Evolutionary conservation across 1,140 invertebrate genomes (phyloP).

Genomic region (Panagrolaimus sp.): DNA sequence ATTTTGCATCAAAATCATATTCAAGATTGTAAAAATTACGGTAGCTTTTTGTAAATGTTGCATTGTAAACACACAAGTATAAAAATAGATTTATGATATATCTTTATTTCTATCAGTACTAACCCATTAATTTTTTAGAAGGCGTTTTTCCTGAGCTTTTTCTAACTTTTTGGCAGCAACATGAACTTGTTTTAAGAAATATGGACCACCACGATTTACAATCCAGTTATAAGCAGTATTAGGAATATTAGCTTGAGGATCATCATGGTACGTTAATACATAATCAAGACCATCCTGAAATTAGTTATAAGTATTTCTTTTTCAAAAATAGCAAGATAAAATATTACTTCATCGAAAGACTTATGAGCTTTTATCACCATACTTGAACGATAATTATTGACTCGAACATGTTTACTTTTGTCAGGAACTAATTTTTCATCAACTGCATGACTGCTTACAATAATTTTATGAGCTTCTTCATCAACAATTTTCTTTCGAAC

Average conservation of each 20-base stretch:
- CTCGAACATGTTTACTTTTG: conserved; percentile 28
- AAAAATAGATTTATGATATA: too few species aligned
- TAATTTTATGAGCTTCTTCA: conserved; percentile 23
- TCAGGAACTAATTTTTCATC: conserved; percentile 21
- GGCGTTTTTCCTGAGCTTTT: not conserved
- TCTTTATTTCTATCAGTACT: too few species aligned
- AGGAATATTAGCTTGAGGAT: conserved; percentile 61
- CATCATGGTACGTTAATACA: conserved; percentile 62
- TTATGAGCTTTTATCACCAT: conserved; percentile 33
- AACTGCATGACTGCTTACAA: conserved; percentile 29
- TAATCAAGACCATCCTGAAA: conserved; percentile 62
- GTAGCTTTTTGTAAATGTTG: too few species aligned
- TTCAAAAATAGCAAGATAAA: not conserved
- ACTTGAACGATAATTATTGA: conserved; percentile 25
- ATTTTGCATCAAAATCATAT: too few species aligned
- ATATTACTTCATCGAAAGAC: conserved; percentile 12
- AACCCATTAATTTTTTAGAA: too few species aligned
- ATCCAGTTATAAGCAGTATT: conserved; percentile 61
- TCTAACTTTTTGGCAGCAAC: conserved; percentile 21
- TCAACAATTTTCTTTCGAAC: conserved; percentile 25
- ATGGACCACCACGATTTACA: conserved; percentile 58
- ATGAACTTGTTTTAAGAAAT: conserved; percentile 38
- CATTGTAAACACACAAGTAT: too few species aligned
- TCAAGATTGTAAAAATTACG: too few species aligned
- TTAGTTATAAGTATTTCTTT: too few species aligned